Evolutionary conservation across 2,113 vertebrate species (phyloP).

Genomic region (Cyprinodon variegatus): DNA sequence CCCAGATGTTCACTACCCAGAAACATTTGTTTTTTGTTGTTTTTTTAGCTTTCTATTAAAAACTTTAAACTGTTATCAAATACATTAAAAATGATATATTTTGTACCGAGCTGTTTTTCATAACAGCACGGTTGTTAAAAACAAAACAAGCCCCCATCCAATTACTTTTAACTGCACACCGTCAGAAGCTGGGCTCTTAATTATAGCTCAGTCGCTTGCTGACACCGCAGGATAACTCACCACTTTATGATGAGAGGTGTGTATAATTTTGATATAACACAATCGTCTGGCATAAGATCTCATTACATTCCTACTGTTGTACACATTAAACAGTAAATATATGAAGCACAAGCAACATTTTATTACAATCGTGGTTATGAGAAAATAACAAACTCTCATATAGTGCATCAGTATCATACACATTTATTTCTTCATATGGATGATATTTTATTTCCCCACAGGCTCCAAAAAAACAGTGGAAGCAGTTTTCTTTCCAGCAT

Average conservation of each 20-base stretch:
- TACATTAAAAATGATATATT: no score
- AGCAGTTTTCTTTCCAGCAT: constrained; percentile 24
- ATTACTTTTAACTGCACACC: no score
- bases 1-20: neutral
- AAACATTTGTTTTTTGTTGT: neutral
- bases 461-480: constrained; percentile 1
- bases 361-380: neutral
- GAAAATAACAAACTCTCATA: neutral
- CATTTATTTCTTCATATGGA: neutral
- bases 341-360: neutral
- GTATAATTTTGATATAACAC: neutral
- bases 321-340: neutral
- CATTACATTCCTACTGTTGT: no score
- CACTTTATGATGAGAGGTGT: neutral
- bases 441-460: neutral
- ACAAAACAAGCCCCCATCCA: neutral
- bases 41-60: neutral
- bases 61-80: no score
- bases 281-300: neutral
- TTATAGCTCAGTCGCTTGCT: neutral
- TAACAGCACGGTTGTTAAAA: neutral
- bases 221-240: no score
- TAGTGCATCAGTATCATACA: neutral
- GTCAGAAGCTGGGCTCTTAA: neutral
- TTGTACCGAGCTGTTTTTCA: no score